These are phyloP conservation scores for Caenorhabditis sp. DNA, from an alignment of 2,888 invertebrate species.

Conservation along the genomic window DNA sequence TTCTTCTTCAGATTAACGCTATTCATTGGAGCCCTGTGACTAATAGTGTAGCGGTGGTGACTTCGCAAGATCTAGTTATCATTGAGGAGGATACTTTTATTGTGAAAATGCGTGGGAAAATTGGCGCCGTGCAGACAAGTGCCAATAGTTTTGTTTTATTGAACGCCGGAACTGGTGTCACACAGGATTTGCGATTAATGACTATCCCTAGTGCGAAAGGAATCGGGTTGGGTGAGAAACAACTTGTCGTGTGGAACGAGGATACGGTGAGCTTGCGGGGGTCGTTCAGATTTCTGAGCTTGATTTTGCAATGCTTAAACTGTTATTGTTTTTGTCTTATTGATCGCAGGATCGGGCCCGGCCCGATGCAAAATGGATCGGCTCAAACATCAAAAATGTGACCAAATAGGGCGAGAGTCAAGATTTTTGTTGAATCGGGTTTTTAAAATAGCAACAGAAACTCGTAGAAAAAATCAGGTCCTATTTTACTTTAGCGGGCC, in stretches of 20 bases:
- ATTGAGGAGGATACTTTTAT: slow-evolving; percentile 86
- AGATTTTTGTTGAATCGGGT: too few relatives aligned
- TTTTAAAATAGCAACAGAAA: too few relatives aligned
- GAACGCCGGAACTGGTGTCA: slow-evolving; percentile 40
- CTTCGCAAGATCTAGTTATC: slow-evolving; percentile 80
- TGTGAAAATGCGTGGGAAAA: slow-evolving; percentile 80
- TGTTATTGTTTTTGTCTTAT: too few relatives aligned
- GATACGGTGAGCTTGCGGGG: slow-evolving; percentile 47
- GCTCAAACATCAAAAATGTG: not conserved
- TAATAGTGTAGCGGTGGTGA: slow-evolving; percentile 73
- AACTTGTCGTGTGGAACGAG: slow-evolving; percentile 63
- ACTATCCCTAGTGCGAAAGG: slow-evolving; percentile 41
- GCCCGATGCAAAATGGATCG: too few relatives aligned
- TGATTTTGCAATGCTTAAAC: not conserved
- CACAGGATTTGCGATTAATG: slow-evolving; percentile 41
- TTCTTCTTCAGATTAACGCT: slow-evolving; percentile 54
- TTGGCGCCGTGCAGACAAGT: slow-evolving; percentile 50
- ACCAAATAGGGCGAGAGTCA: too few relatives aligned
- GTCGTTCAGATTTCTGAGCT: not conserved
- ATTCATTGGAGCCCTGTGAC: slow-evolving; percentile 62
- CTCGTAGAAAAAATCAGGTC: too few relatives aligned
- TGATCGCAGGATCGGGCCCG: too few relatives aligned
- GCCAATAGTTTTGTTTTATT: slow-evolving; percentile 45
- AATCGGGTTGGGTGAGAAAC: slow-evolving; percentile 57
- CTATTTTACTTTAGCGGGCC: too few relatives aligned